Percentiles rank a stretch among this genome's conserved stretches.
Conservation (phyloP, 1,140 invertebrate species). For the Steinernema feltiae region DNA sequence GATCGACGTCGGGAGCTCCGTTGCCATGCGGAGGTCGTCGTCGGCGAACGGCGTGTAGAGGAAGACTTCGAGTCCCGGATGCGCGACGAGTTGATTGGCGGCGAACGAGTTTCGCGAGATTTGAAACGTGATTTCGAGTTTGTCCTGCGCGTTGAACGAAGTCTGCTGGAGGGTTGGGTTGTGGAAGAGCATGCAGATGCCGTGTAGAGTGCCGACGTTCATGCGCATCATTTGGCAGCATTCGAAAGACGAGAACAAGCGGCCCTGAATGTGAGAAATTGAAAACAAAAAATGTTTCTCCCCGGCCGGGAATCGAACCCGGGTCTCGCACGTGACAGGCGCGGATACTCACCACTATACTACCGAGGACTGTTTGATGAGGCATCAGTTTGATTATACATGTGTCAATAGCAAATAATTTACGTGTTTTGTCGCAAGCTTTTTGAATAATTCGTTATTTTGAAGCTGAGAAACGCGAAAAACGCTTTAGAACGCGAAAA, state of each 20-base stretch:
- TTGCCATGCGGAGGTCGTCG: slow-evolving; percentile 22
- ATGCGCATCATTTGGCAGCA: slow-evolving; percentile 32
- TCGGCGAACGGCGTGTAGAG: slow-evolving; percentile 14
- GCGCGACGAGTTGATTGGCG: slow-evolving; percentile 18
- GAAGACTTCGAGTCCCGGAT: slow-evolving; percentile 37
- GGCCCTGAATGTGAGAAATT: slow-evolving; percentile 21
- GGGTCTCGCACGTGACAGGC: too few species aligned
- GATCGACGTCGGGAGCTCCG: slow-evolving; percentile 28
- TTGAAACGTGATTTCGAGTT: slow-evolving; percentile 18
- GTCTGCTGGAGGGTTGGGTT: slow-evolving; percentile 31
- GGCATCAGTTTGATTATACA: too few species aligned
- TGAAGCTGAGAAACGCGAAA: too few species aligned
- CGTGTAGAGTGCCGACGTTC: slow-evolving; percentile 22
- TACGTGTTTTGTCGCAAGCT: too few species aligned
- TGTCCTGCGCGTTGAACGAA: slow-evolving; percentile 12
- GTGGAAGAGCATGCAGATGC: slow-evolving; percentile 31
- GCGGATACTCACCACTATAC: too few species aligned
- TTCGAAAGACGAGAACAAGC: slow-evolving; percentile 29
- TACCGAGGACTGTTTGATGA: too few species aligned
- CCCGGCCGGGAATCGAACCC: too few species aligned
- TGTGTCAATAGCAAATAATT: too few species aligned
- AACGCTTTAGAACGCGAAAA: too few species aligned
- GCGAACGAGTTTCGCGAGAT: slow-evolving; percentile 39
- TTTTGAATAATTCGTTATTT: too few species aligned
- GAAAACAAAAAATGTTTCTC: too few species aligned